Conservation (phyloP, 2,113 vertebrate species). For the Nothoprocta perdicaria region DNA sequence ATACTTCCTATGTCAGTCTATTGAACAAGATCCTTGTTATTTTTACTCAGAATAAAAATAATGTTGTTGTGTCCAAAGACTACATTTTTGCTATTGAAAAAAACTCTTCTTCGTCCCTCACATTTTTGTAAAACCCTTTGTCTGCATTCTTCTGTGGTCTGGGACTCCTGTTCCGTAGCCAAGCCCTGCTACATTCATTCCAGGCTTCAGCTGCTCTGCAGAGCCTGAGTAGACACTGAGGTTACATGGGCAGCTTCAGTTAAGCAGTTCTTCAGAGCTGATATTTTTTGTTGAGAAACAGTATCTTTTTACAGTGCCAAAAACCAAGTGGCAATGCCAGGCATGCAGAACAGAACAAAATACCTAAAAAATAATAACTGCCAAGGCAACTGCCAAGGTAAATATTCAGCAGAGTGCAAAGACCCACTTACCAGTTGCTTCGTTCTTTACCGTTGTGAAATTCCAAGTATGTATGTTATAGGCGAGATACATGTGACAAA, state of each 20-base stretch:
- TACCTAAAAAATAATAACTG: slow-evolving; percentile 37
- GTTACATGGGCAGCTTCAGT: slow-evolving; percentile 15
- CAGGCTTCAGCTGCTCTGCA: slow-evolving; percentile 60
- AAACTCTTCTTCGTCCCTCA: slow-evolving; percentile 38
- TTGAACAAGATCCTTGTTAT: slow-evolving; percentile 4
- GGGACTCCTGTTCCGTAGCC: slow-evolving; percentile 50
- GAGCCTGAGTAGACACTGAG: slow-evolving; percentile 57
- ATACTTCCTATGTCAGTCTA: neutral
- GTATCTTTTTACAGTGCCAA: slow-evolving; percentile 29
- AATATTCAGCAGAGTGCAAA: slow-evolving; percentile 5
- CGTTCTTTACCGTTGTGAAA: slow-evolving; percentile 1
- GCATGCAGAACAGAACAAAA: slow-evolving; percentile 34
- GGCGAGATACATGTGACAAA: neutral
- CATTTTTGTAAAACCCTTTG: slow-evolving; percentile 30
- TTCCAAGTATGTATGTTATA: neutral
- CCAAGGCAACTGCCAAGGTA: neutral
- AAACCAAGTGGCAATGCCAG: slow-evolving; percentile 47
- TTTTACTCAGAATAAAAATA: slow-evolving; percentile 55
- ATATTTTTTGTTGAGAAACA: slow-evolving; percentile 61
- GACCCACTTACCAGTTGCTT: slow-evolving; percentile 1
- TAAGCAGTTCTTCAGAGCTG: slow-evolving; percentile 35
- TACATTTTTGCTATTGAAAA: slow-evolving; percentile 45
- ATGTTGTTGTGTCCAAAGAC: slow-evolving; percentile 48
- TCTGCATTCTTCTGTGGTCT: slow-evolving; percentile 52
- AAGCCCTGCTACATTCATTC: slow-evolving; percentile 59